Conservation (phyloP, 2,113 vertebrate species). For the Lepidothrix coronata region DNA sequence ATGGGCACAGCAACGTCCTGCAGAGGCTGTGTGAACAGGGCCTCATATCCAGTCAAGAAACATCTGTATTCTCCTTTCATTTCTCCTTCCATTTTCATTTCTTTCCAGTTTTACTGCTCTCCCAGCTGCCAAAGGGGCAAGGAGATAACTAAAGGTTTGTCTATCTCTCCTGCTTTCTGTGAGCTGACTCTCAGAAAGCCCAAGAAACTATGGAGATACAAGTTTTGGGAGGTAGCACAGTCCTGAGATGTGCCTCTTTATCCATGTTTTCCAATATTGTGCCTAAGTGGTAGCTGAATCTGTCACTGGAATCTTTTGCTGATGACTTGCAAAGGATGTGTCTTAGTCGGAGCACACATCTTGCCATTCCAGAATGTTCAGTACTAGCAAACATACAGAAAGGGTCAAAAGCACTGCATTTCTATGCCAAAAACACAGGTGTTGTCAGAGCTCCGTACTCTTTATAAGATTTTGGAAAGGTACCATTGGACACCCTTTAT, state of each 20-base stretch:
- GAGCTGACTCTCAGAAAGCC: neutral
- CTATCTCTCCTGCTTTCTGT: neutral
- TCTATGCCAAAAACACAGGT: neutral
- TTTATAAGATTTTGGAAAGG: neutral
- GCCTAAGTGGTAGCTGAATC: neutral
- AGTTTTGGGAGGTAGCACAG: neutral
- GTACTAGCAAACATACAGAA: neutral
- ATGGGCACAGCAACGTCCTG: neutral
- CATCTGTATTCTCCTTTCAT: neutral
- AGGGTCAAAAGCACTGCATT: neutral
- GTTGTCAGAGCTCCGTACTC: neutral
- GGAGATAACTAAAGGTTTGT: neutral
- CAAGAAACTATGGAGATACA: neutral
- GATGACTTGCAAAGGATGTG: neutral
- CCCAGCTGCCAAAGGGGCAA: neutral
- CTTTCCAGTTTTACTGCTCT: neutral
- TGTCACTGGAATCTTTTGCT: neutral
- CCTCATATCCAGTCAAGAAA: neutral
- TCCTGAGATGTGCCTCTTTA: neutral
- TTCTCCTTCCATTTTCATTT: neutral
- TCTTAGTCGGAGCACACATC: neutral
- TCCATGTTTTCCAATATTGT: neutral
- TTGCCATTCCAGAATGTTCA: neutral
- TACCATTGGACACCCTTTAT: neutral
- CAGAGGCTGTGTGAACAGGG: neutral